These are phyloP conservation scores for Corythoichthys intestinalis DNA, from an alignment of 2,113 vertebrate species.

Conservation along the genomic window DNA sequence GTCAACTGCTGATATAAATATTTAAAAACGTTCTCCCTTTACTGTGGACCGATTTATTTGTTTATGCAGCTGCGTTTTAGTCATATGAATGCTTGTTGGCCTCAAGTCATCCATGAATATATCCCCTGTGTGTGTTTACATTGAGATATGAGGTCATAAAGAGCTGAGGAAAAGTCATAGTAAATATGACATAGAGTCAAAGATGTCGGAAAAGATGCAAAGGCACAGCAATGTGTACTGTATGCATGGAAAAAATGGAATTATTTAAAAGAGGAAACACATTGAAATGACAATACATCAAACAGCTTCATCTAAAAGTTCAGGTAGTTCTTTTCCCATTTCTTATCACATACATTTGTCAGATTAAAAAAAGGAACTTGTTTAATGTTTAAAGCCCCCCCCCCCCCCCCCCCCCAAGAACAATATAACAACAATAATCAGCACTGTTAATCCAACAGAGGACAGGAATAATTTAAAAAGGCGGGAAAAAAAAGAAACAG, in stretches of 20 bases:
- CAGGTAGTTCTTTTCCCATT: conserved; percentile 20
- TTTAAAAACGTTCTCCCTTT: conserved; percentile 6
- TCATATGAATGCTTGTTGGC: conserved; percentile 2
- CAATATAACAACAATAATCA: conserved; percentile 67
- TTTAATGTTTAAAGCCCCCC: conserved; percentile 9
- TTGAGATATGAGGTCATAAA: conserved; percentile 17
- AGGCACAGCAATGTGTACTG: conserved; percentile 17
- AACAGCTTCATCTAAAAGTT: conserved; percentile 30
- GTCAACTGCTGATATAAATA: conserved; percentile 23
- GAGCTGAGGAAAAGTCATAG: conserved; percentile 10
- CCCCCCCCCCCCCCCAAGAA: conserved; percentile 30
- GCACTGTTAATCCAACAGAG: conserved; percentile 63
- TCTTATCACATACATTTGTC: conserved; percentile 41
- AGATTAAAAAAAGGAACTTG: conserved; percentile 53
- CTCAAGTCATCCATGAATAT: conserved; percentile 6
- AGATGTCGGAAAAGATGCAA: conserved; percentile 12
- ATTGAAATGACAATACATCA: not conserved
- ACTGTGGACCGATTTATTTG: conserved; percentile 20
- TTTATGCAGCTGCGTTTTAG: conserved; percentile 16
- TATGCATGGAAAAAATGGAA: conserved; percentile 17
- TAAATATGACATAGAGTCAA: conserved; percentile 5
- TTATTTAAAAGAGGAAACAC: conserved; percentile 20
- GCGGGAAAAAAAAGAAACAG: conserved; percentile 51
- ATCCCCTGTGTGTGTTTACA: not conserved
- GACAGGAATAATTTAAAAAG: conserved; percentile 70